phyloP scores from a whole-genome alignment of 1,140 invertebrate genomes.

The Habropoda laboriosa region DNA sequence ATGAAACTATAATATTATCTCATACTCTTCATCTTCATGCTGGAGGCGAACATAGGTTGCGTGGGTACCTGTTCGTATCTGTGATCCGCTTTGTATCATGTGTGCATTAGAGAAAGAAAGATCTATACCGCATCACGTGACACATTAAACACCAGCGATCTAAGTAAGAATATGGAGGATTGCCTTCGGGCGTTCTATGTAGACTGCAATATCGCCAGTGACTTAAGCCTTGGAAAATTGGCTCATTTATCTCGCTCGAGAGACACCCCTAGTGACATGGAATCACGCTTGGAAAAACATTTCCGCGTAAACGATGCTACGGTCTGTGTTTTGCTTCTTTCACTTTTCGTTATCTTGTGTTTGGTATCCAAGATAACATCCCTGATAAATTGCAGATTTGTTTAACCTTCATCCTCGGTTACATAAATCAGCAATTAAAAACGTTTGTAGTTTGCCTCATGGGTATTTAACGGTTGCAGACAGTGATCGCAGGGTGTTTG shows the following conservation, averaged over 20 bases:
- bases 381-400: slow-evolving; percentile 14
- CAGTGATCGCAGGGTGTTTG: too few relatives aligned
- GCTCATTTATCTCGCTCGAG: slow-evolving; percentile 74
- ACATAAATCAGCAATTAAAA: neutral
- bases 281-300: slow-evolving; percentile 61
- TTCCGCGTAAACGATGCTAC: neutral
- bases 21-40: slow-evolving; percentile 62
- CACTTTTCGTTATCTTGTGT: neutral
- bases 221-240: slow-evolving; percentile 78
- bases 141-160: slow-evolving; percentile 47
- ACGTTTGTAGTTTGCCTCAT: neutral
- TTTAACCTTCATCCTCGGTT: neutral
- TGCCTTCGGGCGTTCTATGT: neutral
- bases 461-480: neutral
- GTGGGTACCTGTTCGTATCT: neutral
- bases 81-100: neutral
- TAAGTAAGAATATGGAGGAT: slow-evolving; percentile 44
- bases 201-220: slow-evolving; percentile 71
- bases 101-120: slow-evolving; percentile 23
- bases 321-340: neutral
- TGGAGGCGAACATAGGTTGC: slow-evolving; percentile 21
- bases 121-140: slow-evolving; percentile 6
- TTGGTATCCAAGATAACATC: slow-evolving; percentile 21
- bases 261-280: slow-evolving; percentile 49
- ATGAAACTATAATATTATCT: slow-evolving; percentile 72